Conservation (phyloP, 2,113 vertebrate species). For the Leptosomus discolor region DNA sequence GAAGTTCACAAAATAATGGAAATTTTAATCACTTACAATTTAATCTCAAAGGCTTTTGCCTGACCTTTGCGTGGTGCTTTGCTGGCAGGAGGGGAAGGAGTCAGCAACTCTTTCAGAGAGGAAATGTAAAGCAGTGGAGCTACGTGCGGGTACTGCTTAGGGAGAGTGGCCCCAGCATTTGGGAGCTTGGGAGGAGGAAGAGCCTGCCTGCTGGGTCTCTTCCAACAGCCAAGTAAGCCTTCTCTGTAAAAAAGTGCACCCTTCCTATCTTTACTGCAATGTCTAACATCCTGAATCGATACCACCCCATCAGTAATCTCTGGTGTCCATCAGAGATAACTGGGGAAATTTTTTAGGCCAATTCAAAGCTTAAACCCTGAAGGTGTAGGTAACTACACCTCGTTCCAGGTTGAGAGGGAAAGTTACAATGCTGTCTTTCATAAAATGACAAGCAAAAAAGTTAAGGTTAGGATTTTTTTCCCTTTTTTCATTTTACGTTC, state of each 20-base stretch:
- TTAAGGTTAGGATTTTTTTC: not conserved
- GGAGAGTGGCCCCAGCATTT: not conserved
- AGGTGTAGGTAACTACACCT: not conserved
- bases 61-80: constrained; percentile 12
- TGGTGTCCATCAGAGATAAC: not conserved
- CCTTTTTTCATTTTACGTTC: not conserved
- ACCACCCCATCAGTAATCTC: not conserved
- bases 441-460: not conserved
- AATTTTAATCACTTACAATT: constrained; percentile 64
- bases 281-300: not conserved
- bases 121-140: not conserved
- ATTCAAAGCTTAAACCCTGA: not conserved
- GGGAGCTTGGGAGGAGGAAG: not conserved
- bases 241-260: not conserved
- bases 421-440: not conserved
- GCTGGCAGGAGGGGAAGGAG: not conserved
- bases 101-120: not conserved
- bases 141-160: not conserved
- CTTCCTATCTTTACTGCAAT: not conserved
- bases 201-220: not conserved
- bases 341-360: not conserved
- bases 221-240: not conserved
- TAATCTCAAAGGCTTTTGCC: constrained; percentile 60
- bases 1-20: constrained; percentile 64
- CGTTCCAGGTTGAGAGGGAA: not conserved